phyloP scores from a whole-genome alignment of 2,113 vertebrate species.

The Lynx canadensis region DNA sequence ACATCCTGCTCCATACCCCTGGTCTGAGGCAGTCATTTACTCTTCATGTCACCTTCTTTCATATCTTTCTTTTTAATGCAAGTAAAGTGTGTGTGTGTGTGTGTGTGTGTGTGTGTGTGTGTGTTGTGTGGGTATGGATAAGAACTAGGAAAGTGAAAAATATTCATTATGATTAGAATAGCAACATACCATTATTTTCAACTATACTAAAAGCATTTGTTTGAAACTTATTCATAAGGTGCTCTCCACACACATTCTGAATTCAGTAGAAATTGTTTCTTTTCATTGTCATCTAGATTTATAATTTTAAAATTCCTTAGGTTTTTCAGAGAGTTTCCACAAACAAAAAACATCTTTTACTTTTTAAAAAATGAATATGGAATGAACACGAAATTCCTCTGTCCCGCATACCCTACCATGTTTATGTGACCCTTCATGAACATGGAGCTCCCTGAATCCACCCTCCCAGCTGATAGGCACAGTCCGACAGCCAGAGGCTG shows the following conservation, averaged over 20 bases:
- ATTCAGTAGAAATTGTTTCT: slow-evolving; percentile 27
- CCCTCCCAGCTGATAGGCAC: neutral
- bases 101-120: neutral
- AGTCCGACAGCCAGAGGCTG: neutral
- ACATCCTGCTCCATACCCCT: neutral
- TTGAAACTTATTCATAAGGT: slow-evolving; percentile 27
- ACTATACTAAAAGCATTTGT: neutral
- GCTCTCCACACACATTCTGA: neutral
- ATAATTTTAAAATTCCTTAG: slow-evolving; percentile 9
- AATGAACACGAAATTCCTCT: neutral
- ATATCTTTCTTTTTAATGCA: neutral
- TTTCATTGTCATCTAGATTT: slow-evolving; percentile 1
- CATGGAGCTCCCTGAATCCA: neutral
- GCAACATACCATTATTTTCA: slow-evolving; percentile 11
- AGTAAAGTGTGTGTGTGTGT: neutral
- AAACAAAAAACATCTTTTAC: neutral
- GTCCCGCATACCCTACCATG: neutral
- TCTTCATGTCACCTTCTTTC: neutral
- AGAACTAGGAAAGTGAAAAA: neutral
- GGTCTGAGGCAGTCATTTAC: neutral
- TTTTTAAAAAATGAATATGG: neutral
- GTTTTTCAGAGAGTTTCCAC: slow-evolving; percentile 5
- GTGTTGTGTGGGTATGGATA: neutral
- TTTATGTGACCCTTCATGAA: neutral
- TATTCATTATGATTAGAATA: neutral